These are phyloP conservation scores for Parotocinclus haroldoi DNA, from an alignment of 2,797 vertebrate species.

Conservation along the genomic window DNA sequence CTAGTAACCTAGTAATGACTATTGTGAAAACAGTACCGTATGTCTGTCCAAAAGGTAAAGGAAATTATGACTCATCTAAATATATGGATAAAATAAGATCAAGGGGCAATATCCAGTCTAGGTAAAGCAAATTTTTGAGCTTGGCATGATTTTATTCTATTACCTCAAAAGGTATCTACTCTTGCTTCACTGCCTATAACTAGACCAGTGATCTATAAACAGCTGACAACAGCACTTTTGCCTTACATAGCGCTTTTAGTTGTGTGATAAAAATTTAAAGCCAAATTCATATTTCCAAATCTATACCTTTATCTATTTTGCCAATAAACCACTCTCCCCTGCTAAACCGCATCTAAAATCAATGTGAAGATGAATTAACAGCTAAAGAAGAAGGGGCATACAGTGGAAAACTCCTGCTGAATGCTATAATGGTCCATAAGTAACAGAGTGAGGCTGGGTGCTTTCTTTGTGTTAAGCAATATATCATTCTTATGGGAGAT, in stretches of 20 bases:
- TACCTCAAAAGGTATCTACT: background rate
- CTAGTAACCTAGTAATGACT: too few species aligned
- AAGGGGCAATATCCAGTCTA: background rate
- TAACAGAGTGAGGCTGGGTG: conserved; percentile 52
- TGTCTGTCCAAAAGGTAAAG: too few species aligned
- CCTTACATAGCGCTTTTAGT: conserved; percentile 53
- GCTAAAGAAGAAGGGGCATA: conserved; percentile 47
- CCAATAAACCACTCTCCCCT: background rate
- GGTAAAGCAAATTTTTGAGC: background rate
- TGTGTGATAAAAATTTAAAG: conserved; percentile 57
- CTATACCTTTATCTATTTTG: conserved; percentile 41
- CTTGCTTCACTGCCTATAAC: conserved; percentile 32
- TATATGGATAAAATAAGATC: too few species aligned
- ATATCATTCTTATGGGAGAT: conserved; percentile 60
- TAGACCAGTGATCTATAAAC: conserved; percentile 53
- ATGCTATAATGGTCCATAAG: conserved; percentile 55
- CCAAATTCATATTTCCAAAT: conserved; percentile 52
- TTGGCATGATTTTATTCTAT: too few species aligned
- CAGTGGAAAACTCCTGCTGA: conserved; percentile 52
- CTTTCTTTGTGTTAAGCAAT: conserved; percentile 47
- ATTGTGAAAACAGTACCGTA: too few species aligned
- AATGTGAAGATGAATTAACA: conserved; percentile 57
- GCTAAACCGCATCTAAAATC: conserved; percentile 60
- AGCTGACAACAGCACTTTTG: conserved; percentile 39
- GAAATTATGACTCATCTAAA: too few species aligned